A percentile compares a stretch with the other conserved stretches of the same genome.
Conservation (phyloP, 1,140 invertebrate genomes). For the Sycophaga agraensis region DNA sequence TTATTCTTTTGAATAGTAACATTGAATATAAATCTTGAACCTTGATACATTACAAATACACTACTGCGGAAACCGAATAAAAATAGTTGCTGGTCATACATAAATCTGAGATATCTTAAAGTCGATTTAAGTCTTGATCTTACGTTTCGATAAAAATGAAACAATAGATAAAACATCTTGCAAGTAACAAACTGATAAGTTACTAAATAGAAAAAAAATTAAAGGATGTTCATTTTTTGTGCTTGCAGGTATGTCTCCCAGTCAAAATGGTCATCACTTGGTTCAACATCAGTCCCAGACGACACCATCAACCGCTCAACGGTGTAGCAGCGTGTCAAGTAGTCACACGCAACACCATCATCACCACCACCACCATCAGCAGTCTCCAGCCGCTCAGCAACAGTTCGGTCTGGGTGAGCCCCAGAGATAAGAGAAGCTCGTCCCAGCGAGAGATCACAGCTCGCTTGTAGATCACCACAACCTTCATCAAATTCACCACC, state of each 20-base stretch:
- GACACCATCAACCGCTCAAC: slow-evolving; percentile 24
- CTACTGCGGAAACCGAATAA: too few relatives aligned
- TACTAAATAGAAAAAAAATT: too few relatives aligned
- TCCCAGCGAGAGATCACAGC: neutral
- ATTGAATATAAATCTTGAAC: too few relatives aligned
- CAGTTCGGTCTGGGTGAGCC: slow-evolving; percentile 50
- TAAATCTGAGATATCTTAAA: too few relatives aligned
- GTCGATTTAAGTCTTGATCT: too few relatives aligned
- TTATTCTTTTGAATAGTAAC: too few relatives aligned
- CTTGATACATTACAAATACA: too few relatives aligned
- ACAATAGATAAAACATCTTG: too few relatives aligned
- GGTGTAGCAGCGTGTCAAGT: slow-evolving; percentile 22
- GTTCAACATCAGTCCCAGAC: slow-evolving; percentile 21
- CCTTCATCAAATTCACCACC: neutral
- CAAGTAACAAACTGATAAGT: too few relatives aligned
- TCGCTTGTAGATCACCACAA: neutral
- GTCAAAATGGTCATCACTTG: slow-evolving; percentile 42
- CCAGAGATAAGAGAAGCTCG: slow-evolving; percentile 52
- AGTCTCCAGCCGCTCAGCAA: slow-evolving; percentile 38
- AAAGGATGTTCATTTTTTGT: neutral
- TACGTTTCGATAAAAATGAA: too few relatives aligned
- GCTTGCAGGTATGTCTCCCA: slow-evolving; percentile 53
- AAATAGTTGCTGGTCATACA: too few relatives aligned
- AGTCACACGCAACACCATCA: neutral
- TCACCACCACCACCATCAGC: slow-evolving; percentile 17